Base-by-base conservation (phyloP, 2,888 invertebrate species). In the Coenonympha glycerion region DNA sequence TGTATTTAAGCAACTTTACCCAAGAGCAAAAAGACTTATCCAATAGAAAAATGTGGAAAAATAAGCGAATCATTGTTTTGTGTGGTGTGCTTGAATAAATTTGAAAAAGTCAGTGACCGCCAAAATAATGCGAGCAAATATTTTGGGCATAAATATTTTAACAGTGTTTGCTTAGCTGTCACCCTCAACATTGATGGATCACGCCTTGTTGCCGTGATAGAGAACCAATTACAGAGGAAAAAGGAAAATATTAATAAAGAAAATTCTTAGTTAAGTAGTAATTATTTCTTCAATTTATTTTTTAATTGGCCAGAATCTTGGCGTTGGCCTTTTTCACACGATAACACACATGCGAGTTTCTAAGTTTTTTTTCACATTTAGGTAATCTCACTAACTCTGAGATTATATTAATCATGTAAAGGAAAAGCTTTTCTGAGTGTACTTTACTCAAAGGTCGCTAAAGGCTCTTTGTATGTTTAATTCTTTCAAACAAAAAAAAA, bases 171-270 rank as follows among this genome's bases (percentile, higher is more conserved):
- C 19, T 41, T 40, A 39, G 15, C 9, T 44, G 47, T 45, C 47
- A 37, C 30, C 34, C 49, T 19, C 30, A 50, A 50, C 42, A 50
- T 53, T 60, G 57, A 60, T 60, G 49, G 57, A 60, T 57, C 53
- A 49, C 33, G 39, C 37, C 45, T 16, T 44, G 21, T 34, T 31
- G 37, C 11, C n/a, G 22, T 22, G 6, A 40, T 15, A 40, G 6
- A 21, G 11, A 22, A 34, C 34, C 33, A 26, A 47, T 34, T 21
- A 21, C n/a, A 22, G 5, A 31, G 19, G 31, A 31, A 13, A 31
- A 30, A n/a, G 33, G 6, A 11, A 31, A 22, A 45, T 41, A 34
- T 16, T 44, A 33, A 6, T 44, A 21, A 21, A 3, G 31, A 6
- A n/a, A 28, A 26, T 41, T 11, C 5, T 16, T 1, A 18, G 15